Percentiles rank a stretch among this genome's conserved stretches.
Evolutionary conservation across 2,888 invertebrate genomes (phyloP).

Genomic region (Pristionchus mayeri): DNA sequence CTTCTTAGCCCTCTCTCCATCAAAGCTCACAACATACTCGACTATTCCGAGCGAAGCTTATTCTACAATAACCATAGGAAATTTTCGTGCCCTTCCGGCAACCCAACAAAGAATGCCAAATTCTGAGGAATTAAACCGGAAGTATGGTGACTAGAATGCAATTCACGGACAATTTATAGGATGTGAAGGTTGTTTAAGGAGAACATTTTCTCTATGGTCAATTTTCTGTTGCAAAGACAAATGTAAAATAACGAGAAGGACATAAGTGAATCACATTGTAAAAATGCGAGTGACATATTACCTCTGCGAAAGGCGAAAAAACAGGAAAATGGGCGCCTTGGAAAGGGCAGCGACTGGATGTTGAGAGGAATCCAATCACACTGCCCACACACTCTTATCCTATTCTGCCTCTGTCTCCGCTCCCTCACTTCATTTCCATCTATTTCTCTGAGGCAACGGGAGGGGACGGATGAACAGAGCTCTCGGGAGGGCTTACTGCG

Average conservation of each 20-base stretch:
- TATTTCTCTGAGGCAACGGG: not conserved
- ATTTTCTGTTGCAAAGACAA: not conserved
- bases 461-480: not conserved
- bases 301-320: not conserved
- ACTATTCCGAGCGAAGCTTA: not conserved
- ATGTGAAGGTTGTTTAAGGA: conserved; percentile 7
- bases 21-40: not conserved
- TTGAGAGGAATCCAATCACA: conserved; percentile 33
- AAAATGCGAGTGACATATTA: not conserved
- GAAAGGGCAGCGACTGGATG: not conserved
- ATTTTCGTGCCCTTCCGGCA: not conserved
- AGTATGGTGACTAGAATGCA: conserved; percentile 13
- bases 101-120: not conserved
- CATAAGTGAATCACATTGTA: not conserved
- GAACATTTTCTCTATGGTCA: not conserved
- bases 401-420: not conserved
- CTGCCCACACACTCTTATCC: conserved; percentile 18
- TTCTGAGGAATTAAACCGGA: not conserved
- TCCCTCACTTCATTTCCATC: conserved; percentile 36
- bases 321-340: too few relatives aligned
- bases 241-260: not conserved
- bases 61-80: conserved; percentile 1
- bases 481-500: conserved; percentile 24
- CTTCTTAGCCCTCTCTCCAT: not conserved
- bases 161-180: not conserved